Evolutionary conservation across 2,888 invertebrate genomes (phyloP).

Genomic region (Aspidiotus destructor): DNA sequence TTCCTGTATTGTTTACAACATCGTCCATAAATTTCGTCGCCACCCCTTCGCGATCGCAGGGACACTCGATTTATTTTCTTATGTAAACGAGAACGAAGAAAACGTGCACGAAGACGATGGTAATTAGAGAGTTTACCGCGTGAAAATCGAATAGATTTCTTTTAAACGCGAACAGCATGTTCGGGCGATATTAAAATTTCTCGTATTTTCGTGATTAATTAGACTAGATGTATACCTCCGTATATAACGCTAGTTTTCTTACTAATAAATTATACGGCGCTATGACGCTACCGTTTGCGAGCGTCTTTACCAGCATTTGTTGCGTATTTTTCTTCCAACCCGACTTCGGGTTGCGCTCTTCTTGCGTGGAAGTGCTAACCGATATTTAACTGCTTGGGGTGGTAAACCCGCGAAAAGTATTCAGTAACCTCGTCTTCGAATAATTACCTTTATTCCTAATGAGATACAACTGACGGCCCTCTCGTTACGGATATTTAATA

Average conservation of each 20-base stretch:
- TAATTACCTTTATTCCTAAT: slow-evolving; percentile 7
- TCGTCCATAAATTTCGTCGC: no score
- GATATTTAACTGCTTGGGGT: slow-evolving; percentile 13
- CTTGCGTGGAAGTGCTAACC: slow-evolving; percentile 6
- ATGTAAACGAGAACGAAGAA: neutral
- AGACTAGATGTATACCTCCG: neutral
- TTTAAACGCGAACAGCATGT: neutral
- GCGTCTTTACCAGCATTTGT: slow-evolving; percentile 17
- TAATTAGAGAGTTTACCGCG: neutral
- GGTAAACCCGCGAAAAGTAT: no score
- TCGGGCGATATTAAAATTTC: slow-evolving; percentile 4
- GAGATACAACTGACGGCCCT: slow-evolving; percentile 28
- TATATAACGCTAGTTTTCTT: slow-evolving; percentile 10
- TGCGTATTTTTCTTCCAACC: slow-evolving; percentile 16
- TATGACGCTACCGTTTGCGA: slow-evolving; percentile 15
- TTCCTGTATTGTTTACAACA: no score
- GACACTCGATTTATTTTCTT: slow-evolving; percentile 1
- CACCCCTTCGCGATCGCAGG: no score
- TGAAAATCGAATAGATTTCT: slow-evolving; percentile 1
- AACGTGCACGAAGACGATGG: neutral
- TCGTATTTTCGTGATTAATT: slow-evolving; percentile 11
- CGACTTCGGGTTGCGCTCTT: neutral
- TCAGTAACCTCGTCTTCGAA: no score
- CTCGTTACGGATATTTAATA: slow-evolving; percentile 25
- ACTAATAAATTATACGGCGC: slow-evolving; percentile 29